phyloP scores from a whole-genome alignment of 23 tunicate species.

The Corella eumyota region DNA sequence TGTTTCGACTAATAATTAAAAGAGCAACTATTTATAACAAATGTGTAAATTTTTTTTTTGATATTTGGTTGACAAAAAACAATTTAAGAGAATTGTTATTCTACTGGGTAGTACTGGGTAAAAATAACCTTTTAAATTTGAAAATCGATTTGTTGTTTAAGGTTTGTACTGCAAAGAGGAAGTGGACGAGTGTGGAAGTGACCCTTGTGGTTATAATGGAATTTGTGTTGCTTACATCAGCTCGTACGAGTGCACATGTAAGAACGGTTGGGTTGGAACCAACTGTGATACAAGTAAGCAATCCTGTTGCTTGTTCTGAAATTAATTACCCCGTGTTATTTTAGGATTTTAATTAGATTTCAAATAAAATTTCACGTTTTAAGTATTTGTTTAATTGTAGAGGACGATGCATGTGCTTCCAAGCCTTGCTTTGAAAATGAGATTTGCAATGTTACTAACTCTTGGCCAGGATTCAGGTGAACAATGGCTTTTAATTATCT shows the following conservation, averaged over 20 bases:
- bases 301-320: not conserved
- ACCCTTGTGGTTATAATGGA: constrained; percentile 13
- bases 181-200: constrained; percentile 9
- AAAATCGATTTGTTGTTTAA: too few relatives aligned
- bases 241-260: constrained; percentile 8
- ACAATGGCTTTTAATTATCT: too few relatives aligned
- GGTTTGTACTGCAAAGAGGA: constrained; percentile 6
- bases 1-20: too few relatives aligned
- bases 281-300: constrained; percentile 7
- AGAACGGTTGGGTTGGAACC: constrained; percentile 7
- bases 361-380: not conserved
- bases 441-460: constrained; percentile 20
- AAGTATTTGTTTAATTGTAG: constrained; percentile 2
- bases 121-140: too few relatives aligned
- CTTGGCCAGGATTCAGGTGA: constrained; percentile 32
- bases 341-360: not conserved
- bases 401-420: constrained; percentile 27
- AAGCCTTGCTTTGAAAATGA: constrained; percentile 35
- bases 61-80: too few relatives aligned
- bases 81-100: too few relatives aligned
- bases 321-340: not conserved
- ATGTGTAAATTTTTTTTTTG: too few relatives aligned
- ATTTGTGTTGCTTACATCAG: constrained; percentile 7
- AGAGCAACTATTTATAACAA: too few relatives aligned
- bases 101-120: too few relatives aligned